Base-by-base conservation (phyloP, 2,888 invertebrate species). In the Phorcus lineatus region DNA sequence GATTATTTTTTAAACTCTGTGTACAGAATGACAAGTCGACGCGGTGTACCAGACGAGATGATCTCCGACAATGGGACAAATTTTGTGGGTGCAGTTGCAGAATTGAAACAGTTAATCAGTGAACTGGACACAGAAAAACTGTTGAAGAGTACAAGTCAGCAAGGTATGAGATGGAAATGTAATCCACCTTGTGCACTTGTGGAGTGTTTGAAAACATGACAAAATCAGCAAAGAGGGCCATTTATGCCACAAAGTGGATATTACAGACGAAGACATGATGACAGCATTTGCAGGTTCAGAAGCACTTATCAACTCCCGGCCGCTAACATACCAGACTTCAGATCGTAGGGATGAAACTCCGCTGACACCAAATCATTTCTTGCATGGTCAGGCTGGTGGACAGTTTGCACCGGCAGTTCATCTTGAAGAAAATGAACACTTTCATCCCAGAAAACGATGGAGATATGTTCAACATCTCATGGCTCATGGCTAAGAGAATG, bases 1-100 rank as follows among this genome's bases (percentile, higher is more conserved):
- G 77, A 82, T 77, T 79, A 80, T 6, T 86, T 83, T 78, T 40
- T 85, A 0, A 84, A 84, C n/a, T 80, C 84, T 13, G 84, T 86
- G 52, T 79, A 75, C 55, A 24, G 81, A 2, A 77, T 85, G 75
- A 67, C 76, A 13, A 81, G 67, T 77, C 19, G 83, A 13, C 66
- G 84, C 75, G 84, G 84, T 11, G 17, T 81, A n/a, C 82, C 84
- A 67, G 66, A 22, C 19, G 47, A 78, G 16, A 76, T 85, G 4
- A 36, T 77, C 3, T 82, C 80, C 1, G 83, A 85, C 77, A 83
- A 84, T 78, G 82, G 83, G 13, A 83, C 84, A 31, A 84, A 83
- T 76, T 83, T 85, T 77, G 79, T 83, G 13, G 84, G 82, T 4
- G 83, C 82, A 11, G 74, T 80, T 16, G 40, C 76, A 11, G 83